Evolutionary conservation across 2,797 vertebrate genomes (phyloP).

Genomic region (Brachyrhaphis roseni): DNA sequence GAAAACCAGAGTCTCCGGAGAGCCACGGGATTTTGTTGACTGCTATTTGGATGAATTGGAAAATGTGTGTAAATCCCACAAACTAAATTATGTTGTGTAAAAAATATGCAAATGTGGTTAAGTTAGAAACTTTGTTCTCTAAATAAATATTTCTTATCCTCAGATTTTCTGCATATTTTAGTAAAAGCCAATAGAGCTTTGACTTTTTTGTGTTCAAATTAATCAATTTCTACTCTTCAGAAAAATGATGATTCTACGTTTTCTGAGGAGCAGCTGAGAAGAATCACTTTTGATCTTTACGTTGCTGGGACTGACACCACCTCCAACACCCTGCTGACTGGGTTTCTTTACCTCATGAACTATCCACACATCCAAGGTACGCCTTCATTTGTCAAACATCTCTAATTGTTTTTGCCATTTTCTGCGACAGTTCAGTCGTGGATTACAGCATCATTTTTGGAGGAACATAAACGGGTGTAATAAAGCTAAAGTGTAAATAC

Average conservation of each 20-base stretch:
- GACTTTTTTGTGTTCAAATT: not conserved
- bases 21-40: constrained; percentile 65
- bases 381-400: not conserved
- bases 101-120: not conserved
- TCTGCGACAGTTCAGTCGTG: not conserved
- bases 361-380: constrained; percentile 77
- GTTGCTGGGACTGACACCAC: constrained; percentile 80
- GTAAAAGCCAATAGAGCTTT: not conserved
- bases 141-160: not conserved
- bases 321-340: constrained; percentile 74
- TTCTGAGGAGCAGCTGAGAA: constrained; percentile 56
- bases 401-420: not conserved
- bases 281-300: constrained; percentile 61
- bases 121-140: not conserved
- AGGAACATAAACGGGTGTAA: too few species aligned
- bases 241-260: constrained; percentile 50
- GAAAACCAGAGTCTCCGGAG: constrained; percentile 48
- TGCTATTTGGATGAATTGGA: constrained; percentile 68
- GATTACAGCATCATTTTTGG: not conserved
- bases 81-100: not conserved
- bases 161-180: not conserved
- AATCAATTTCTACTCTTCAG: not conserved
- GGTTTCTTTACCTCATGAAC: constrained; percentile 72
- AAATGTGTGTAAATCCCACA: constrained; percentile 38
- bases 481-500: too few species aligned